A percentile compares a stretch with the other conserved stretches of the same genome.
These are phyloP conservation scores for Polypedilum pembai DNA, from an alignment of 1,140 invertebrate genomes.

Conservation along the genomic window DNA sequence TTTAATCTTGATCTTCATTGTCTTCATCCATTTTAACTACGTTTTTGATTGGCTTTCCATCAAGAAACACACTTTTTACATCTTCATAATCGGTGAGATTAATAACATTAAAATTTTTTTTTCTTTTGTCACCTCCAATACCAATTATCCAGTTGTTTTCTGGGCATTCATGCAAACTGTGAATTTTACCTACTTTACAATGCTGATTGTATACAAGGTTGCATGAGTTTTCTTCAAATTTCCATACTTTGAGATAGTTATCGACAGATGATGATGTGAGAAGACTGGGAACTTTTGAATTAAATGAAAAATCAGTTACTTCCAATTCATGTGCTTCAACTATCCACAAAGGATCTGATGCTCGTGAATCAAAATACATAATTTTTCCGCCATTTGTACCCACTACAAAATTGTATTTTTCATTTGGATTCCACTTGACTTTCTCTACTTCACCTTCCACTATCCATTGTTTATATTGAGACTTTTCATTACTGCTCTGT, in stretches of 20 bases:
- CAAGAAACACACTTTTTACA: not conserved
- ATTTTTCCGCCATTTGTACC: constrained; percentile 73
- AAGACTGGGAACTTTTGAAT: constrained; percentile 37
- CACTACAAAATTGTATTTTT: constrained; percentile 49
- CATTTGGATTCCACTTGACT: constrained; percentile 67
- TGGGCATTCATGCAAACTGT: not conserved
- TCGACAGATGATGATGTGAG: constrained; percentile 39
- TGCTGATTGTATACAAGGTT: not conserved
- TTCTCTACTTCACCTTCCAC: constrained; percentile 77
- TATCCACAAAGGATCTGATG: constrained; percentile 62
- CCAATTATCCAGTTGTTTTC: not conserved
- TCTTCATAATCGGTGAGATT: not conserved
- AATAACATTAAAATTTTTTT: not conserved
- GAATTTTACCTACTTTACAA: not conserved
- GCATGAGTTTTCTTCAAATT: constrained; percentile 32
- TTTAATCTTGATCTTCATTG: not conserved
- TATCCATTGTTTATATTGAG: constrained; percentile 58
- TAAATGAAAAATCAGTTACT: constrained; percentile 57
- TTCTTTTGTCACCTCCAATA: constrained; percentile 11
- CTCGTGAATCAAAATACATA: constrained; percentile 69
- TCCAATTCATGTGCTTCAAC: constrained; percentile 71
- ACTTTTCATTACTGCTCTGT: constrained; percentile 45
- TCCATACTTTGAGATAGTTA: constrained; percentile 41
- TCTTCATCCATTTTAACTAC: not conserved
- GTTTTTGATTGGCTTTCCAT: not conserved